Evolutionary conservation across 2,113 vertebrate genomes (phyloP).

Genomic region (Labeo rohita): DNA sequence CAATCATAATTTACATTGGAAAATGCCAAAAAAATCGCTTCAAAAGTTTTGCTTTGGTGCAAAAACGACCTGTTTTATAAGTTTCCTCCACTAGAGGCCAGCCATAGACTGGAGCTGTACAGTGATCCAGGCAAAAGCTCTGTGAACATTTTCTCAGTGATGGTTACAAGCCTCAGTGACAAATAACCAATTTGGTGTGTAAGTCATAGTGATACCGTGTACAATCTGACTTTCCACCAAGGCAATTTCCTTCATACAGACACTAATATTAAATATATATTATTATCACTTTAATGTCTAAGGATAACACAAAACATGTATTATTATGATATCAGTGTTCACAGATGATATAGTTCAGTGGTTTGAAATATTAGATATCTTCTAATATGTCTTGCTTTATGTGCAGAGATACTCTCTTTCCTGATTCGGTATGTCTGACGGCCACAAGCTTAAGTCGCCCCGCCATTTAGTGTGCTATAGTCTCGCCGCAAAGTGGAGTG

Average conservation of each 20-base stretch:
- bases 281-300: constrained; percentile 10
- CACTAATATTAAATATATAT: constrained; percentile 22
- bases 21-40: no score
- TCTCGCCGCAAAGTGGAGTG: constrained; percentile 36
- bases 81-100: constrained; percentile 49
- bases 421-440: constrained; percentile 21
- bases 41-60: not conserved
- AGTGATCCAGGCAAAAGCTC: not conserved
- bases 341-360: constrained; percentile 22
- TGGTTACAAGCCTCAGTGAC: not conserved
- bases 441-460: constrained; percentile 32
- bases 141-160: not conserved
- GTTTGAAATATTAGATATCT: constrained; percentile 34
- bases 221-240: constrained; percentile 24
- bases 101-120: not conserved
- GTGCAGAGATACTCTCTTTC: constrained; percentile 44
- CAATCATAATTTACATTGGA: no score
- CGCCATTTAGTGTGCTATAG: constrained; percentile 41
- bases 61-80: not conserved
- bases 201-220: not conserved
- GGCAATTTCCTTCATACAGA: not conserved
- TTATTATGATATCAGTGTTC: constrained; percentile 42
- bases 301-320: constrained; percentile 13
- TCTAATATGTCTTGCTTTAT: constrained; percentile 37
- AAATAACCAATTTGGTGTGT: not conserved